Conservation (phyloP, 2,888 invertebrate genomes). For the Lasioglossum villosulum region DNA sequence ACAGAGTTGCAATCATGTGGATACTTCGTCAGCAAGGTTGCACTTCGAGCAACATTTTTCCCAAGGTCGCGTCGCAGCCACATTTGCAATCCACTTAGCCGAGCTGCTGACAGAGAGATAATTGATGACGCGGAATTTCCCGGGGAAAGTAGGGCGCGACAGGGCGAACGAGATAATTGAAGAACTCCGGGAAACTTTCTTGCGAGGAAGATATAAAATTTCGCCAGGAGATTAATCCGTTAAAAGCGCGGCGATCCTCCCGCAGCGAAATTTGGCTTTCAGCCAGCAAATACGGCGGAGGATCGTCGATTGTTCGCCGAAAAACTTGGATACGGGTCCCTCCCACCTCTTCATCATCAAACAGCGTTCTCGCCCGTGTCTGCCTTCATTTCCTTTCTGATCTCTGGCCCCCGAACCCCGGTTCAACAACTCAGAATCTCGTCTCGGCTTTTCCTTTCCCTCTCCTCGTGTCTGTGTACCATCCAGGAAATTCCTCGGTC, state of each 20-base stretch:
- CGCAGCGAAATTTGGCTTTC: constrained; percentile 57
- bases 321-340: constrained; percentile 64
- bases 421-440: constrained; percentile 43
- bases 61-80: constrained; percentile 33
- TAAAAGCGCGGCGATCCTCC: constrained; percentile 62
- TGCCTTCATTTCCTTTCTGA: constrained; percentile 41
- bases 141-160: constrained; percentile 36
- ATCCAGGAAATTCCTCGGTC: constrained; percentile 48
- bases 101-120: constrained; percentile 56
- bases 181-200: constrained; percentile 48
- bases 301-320: constrained; percentile 61
- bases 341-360: not conserved
- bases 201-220: constrained; percentile 62
- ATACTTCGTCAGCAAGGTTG: constrained; percentile 8
- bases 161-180: constrained; percentile 49
- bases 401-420: constrained; percentile 46
- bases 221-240: constrained; percentile 72
- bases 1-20: not conserved
- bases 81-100: constrained; percentile 59
- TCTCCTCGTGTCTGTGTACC: not conserved
- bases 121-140: constrained; percentile 55
- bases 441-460: constrained; percentile 47
- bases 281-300: constrained; percentile 65
- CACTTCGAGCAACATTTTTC: constrained; percentile 20
- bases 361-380: constrained; percentile 6